Percentiles rank a stretch among this genome's conserved stretches.
phyloP scores from a whole-genome alignment of 1,140 invertebrate genomes.

The Meloidogyne floridensis region DNA sequence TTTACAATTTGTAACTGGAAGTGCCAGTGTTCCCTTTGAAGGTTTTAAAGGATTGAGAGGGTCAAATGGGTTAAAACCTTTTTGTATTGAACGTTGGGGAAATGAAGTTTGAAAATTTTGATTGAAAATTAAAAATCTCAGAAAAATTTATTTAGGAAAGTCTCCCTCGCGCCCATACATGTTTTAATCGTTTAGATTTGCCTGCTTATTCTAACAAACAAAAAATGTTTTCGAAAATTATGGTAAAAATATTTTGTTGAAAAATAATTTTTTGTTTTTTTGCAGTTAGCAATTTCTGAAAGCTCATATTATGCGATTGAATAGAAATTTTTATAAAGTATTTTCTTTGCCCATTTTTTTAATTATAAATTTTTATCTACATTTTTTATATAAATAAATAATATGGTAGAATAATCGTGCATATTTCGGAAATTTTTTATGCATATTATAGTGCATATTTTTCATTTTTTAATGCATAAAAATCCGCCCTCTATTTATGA shows the following conservation, averaged over 20 bases:
- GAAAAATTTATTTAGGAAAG: constrained; percentile 67
- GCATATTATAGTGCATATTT: too few relatives aligned
- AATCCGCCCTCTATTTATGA: too few relatives aligned
- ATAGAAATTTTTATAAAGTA: constrained; percentile 67
- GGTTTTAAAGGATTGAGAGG: constrained; percentile 90
- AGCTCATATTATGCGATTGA: constrained; percentile 97
- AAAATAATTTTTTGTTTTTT: background rate
- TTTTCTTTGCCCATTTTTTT: too few relatives aligned
- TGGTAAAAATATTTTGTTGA: background rate
- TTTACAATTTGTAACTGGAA: constrained; percentile 92
- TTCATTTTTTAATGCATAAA: too few relatives aligned
- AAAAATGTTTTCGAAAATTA: constrained; percentile 87
- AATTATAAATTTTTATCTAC: too few relatives aligned
- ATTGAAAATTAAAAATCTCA: constrained; percentile 74
- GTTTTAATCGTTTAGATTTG: constrained; percentile 93
- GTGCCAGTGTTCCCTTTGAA: constrained; percentile 91
- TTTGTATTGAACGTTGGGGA: constrained; percentile 98
- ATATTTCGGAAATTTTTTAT: too few relatives aligned
- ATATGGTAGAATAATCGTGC: too few relatives aligned
- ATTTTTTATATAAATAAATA: too few relatives aligned
- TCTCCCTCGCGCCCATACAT: constrained; percentile 80
- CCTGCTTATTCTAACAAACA: constrained; percentile 91
- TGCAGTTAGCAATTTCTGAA: constrained; percentile 86
- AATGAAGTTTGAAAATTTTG: constrained; percentile 88
- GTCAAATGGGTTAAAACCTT: constrained; percentile 89